These are phyloP conservation scores for Heteromyza rotundicornis DNA, from an alignment of 2,888 invertebrate species.

Conservation along the genomic window DNA sequence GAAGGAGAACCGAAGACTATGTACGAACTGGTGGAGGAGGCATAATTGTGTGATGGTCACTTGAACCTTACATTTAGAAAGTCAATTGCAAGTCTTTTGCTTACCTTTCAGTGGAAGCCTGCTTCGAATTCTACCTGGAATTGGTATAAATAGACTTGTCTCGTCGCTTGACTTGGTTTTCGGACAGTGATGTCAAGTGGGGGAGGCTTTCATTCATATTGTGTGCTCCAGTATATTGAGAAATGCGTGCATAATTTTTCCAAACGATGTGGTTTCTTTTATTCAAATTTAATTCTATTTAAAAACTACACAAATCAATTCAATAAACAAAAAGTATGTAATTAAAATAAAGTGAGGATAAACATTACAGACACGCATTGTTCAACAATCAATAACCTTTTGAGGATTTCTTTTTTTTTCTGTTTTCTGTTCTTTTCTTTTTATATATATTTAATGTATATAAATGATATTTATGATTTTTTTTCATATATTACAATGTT, in stretches of 20 bases:
- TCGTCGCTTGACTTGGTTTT: no score
- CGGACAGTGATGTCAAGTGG: no score
- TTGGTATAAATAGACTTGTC: no score
- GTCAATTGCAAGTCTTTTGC: no score
- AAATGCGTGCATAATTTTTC: slow-evolving; percentile 17
- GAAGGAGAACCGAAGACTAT: no score
- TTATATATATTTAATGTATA: neutral
- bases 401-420: neutral
- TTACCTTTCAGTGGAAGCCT: no score
- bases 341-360: slow-evolving; percentile 18
- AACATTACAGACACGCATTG: slow-evolving; percentile 50
- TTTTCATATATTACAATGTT: slow-evolving; percentile 19
- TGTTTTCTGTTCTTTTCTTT: neutral
- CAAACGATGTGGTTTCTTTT: slow-evolving; percentile 28
- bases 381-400: slow-evolving; percentile 51
- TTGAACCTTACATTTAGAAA: no score
- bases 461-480: slow-evolving; percentile 13
- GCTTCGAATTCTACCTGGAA: no score
- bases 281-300: slow-evolving; percentile 31
- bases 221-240: no score
- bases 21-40: no score
- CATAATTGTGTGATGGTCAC: no score
- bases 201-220: no score
- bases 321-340: slow-evolving; percentile 26
- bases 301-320: slow-evolving; percentile 33